Evolutionary conservation across 2,113 vertebrate genomes (phyloP).

Genomic region (Morphnarchus princeps): DNA sequence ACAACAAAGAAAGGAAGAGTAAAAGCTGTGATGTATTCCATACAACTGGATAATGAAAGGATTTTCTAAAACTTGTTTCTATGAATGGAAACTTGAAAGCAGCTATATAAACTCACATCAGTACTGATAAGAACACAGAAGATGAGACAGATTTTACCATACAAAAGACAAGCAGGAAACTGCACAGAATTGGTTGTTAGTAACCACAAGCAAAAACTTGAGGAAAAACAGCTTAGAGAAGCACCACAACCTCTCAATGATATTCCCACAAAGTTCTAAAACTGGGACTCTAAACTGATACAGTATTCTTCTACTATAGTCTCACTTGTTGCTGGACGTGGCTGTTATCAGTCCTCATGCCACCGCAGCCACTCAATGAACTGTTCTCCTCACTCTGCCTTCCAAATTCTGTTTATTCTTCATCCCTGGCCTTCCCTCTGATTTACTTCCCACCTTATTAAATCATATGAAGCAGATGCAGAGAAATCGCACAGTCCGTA

Average conservation of each 20-base stretch:
- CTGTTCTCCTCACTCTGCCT: background rate
- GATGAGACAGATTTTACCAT: background rate
- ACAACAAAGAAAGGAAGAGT: background rate
- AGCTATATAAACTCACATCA: background rate
- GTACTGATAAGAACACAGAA: background rate
- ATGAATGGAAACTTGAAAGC: background rate
- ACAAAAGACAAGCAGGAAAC: background rate
- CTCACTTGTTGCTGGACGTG: background rate
- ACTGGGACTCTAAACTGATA: background rate
- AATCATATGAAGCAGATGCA: background rate
- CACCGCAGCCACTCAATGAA: background rate
- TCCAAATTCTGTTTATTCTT: background rate
- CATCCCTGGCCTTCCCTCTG: background rate
- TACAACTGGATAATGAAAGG: background rate
- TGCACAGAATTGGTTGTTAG: background rate
- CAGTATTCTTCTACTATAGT: fast-evolving
- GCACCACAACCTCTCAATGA: background rate
- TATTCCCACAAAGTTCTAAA: background rate
- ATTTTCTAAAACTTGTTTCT: background rate
- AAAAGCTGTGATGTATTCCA: background rate
- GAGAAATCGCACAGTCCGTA: background rate
- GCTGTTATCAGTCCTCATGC: background rate
- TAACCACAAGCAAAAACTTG: background rate
- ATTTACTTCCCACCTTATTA: background rate
- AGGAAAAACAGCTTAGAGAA: background rate